These are phyloP conservation scores for Ichneumoninae sp. DNA, from an alignment of 2,888 invertebrate species.

Conservation along the genomic window DNA sequence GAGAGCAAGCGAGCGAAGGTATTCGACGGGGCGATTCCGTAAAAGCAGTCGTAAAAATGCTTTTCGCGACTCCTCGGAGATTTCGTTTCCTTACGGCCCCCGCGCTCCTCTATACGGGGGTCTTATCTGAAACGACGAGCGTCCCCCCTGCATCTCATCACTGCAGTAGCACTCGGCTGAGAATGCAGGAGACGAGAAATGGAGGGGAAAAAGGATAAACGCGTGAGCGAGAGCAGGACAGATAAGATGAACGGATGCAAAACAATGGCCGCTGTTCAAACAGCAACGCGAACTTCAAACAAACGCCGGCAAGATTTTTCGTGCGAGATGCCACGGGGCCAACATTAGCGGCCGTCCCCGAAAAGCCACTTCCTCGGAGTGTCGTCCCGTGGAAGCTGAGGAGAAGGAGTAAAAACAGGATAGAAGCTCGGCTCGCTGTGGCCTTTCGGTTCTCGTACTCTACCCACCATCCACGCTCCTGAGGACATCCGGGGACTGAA, in stretches of 20 bases:
- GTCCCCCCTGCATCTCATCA: constrained; percentile 55
- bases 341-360: constrained; percentile 64
- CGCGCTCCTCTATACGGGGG: constrained; percentile 44
- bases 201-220: constrained; percentile 19
- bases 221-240: constrained; percentile 13
- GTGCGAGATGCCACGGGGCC: constrained; percentile 54
- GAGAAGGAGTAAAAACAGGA: constrained; percentile 40
- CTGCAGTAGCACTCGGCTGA: constrained; percentile 58
- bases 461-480: constrained; percentile 13
- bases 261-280: constrained; percentile 79
- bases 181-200: constrained; percentile 55
- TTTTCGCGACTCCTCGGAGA: constrained; percentile 73
- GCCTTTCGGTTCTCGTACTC: constrained; percentile 57
- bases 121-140: constrained; percentile 70
- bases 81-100: constrained; percentile 65
- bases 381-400: constrained; percentile 10
- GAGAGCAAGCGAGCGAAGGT: constrained; percentile 41
- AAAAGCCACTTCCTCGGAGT: constrained; percentile 42
- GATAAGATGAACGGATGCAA: constrained; percentile 58
- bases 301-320: constrained; percentile 70
- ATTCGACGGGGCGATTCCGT: constrained; percentile 62
- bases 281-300: constrained; percentile 76
- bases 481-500: constrained; percentile 75
- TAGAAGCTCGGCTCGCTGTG: constrained; percentile 31
- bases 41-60: constrained; percentile 77